phyloP scores from a whole-genome alignment of 1,140 invertebrate genomes.

The Semibalanus balanoides region DNA sequence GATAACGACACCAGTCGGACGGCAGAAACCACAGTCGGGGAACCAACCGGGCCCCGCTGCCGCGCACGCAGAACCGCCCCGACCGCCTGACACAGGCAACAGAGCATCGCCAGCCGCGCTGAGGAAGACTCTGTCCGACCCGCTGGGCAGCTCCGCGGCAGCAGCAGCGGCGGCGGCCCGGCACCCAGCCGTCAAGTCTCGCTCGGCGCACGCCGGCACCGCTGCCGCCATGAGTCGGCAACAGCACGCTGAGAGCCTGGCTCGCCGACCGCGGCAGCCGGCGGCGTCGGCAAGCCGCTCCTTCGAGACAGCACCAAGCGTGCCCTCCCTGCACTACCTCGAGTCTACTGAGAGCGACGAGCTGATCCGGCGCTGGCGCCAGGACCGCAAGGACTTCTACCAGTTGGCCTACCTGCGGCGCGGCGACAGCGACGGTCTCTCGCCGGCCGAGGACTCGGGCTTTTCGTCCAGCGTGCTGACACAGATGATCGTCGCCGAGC shows the following conservation, averaged over 20 bases:
- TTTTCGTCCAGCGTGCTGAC: not conserved
- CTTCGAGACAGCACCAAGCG: not conserved
- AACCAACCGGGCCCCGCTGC: not conserved
- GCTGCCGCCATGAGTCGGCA: not conserved
- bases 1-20: too few species aligned
- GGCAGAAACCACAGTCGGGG: not conserved
- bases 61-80: too few species aligned
- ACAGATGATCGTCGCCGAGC: not conserved
- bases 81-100: not conserved
- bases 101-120: not conserved
- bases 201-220: not conserved
- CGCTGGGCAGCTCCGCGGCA: too few species aligned
- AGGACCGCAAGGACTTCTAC: not conserved
- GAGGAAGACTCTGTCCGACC: not conserved
- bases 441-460: not conserved
- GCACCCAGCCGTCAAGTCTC: not conserved
- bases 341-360: not conserved
- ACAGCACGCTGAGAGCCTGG: not conserved
- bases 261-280: too few species aligned
- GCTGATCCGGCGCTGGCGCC: not conserved
- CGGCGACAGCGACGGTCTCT: not conserved
- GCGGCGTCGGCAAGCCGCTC: not conserved
- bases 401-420: not conserved
- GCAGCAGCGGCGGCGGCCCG: too few species aligned
- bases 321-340: not conserved